Evolutionary conservation across 2,888 invertebrate genomes (phyloP), one percentile per base, ranked within the genome.

Genomic region (Ptilodon capucinus): DNA sequence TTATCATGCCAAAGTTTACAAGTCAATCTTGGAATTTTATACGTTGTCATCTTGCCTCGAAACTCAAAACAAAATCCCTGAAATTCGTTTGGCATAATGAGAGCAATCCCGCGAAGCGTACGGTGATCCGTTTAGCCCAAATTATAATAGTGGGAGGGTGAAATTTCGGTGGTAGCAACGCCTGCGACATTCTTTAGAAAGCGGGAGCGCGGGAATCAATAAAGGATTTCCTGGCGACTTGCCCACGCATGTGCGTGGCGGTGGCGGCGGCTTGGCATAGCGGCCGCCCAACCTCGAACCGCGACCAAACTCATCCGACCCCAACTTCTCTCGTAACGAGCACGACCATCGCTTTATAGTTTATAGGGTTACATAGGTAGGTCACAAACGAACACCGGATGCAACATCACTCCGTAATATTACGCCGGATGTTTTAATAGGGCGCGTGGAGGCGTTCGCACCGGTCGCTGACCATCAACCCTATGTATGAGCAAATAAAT

Each of bases 211-310:
- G 88, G 89, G 90, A 90, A 91, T 91, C 91, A 87, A 91, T 91
- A 91, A 89, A 89, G 90, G 91, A 91, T 90, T 90, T 91, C 84
- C 89, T 91, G 90, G 88, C 87, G 88, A 71, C 82, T 76, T 87
- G 89, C 88, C 89, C 86, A 91, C 90, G 90, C 90, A 91, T 91
- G 90, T 91, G 90, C 90, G 89, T 90, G 81, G 79, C 81, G 79
- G 68, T 67, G 59, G 51, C 70, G 65, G 65, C 35, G n/a, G n/a
- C n/a, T n/a, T n/a, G n/a, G n/a, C 18, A 18, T 11, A 8, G 16
- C 35, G 18, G 49, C 60, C 51, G 62, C 58, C 64, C 47, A 49
- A 57, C 53, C 65, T 62, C 52, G 44, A 43, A 36, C 48, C 46
- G 51, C 54, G 59, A 64, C 57, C 64, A 55, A 44, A 46, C 43